A percentile compares a stretch with the other conserved stretches of the same genome.
phyloP scores from a whole-genome alignment of 1,140 invertebrate species.

The Anthonomus grandis region DNA sequence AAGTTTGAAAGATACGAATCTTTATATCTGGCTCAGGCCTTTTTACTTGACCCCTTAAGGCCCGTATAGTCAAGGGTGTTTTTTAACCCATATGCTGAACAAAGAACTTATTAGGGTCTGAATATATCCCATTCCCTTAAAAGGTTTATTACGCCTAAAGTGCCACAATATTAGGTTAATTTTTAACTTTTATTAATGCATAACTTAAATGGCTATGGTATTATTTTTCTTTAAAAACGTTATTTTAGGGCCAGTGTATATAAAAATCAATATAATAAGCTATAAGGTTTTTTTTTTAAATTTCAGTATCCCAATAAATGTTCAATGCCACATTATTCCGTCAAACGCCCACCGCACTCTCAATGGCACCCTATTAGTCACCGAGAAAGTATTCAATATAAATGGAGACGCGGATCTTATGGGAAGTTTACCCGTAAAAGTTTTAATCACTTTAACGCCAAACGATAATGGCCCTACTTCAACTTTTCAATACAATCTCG shows the following conservation, averaged over 20 bases:
- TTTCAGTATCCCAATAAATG: constrained; percentile 35
- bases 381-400: constrained; percentile 36
- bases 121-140: too few relatives aligned
- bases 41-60: constrained; percentile 11
- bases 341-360: constrained; percentile 20
- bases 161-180: not conserved
- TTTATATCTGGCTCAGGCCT: constrained; percentile 14
- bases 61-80: constrained; percentile 3
- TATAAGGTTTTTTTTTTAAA: not conserved
- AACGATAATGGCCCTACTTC: constrained; percentile 32
- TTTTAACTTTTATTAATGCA: too few relatives aligned
- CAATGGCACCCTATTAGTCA: constrained; percentile 34
- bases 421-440: constrained; percentile 32
- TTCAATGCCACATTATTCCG: constrained; percentile 30
- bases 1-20: constrained; percentile 14
- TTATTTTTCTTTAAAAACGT: too few relatives aligned
- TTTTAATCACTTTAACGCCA: constrained; percentile 37
- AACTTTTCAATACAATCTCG: constrained; percentile 32
- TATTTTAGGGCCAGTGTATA: too few relatives aligned
- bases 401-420: constrained; percentile 34
- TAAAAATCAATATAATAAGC: not conserved
- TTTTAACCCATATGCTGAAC: not conserved
- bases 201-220: too few relatives aligned
- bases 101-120: not conserved
- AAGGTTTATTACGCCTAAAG: constrained; percentile 1